Percentiles rank a stretch among this genome's conserved stretches.
These are phyloP conservation scores for Harpalus rubripes DNA, from an alignment of 2,888 invertebrate species.

Conservation along the genomic window DNA sequence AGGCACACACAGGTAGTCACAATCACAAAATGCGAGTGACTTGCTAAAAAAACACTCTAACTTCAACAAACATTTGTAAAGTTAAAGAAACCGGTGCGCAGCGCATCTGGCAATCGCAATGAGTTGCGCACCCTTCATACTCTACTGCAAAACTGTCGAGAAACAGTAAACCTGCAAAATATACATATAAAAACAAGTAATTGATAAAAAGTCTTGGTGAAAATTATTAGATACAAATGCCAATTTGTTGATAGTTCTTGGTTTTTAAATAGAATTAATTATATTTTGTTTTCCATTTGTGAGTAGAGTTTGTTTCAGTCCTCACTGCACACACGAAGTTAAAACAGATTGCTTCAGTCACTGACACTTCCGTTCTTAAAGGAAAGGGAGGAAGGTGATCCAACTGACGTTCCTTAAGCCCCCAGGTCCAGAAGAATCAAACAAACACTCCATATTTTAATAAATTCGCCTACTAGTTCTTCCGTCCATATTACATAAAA, in stretches of 20 bases:
- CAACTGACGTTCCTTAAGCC: slow-evolving; percentile 49
- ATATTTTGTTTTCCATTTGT: slow-evolving; percentile 55
- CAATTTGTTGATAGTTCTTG: slow-evolving; percentile 75
- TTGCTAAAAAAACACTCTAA: slow-evolving; percentile 53
- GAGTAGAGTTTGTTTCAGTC: slow-evolving; percentile 58
- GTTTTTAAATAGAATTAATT: slow-evolving; percentile 45
- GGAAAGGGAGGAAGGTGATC: slow-evolving; percentile 55
- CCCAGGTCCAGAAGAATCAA: slow-evolving; percentile 61
- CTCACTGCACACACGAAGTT: slow-evolving; percentile 56
- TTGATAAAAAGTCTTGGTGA: slow-evolving; percentile 52
- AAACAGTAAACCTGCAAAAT: slow-evolving; percentile 59
- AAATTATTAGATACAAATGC: slow-evolving; percentile 68
- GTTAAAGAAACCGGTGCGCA: slow-evolving; percentile 47
- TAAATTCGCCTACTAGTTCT: slow-evolving; percentile 58
- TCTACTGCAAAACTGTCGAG: slow-evolving; percentile 50
- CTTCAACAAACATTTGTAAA: slow-evolving; percentile 56
- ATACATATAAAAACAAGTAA: slow-evolving; percentile 60
- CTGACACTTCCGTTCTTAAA: slow-evolving; percentile 55
- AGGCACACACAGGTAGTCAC: slow-evolving; percentile 65
- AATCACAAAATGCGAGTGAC: slow-evolving; percentile 52
- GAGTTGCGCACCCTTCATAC: slow-evolving; percentile 34
- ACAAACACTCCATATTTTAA: slow-evolving; percentile 59
- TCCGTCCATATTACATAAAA: slow-evolving; percentile 61
- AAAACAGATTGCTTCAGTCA: slow-evolving; percentile 60
- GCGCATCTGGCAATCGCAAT: neutral